Conservation (phyloP, 2,113 vertebrate species). For the Neotoma lepida region DNA sequence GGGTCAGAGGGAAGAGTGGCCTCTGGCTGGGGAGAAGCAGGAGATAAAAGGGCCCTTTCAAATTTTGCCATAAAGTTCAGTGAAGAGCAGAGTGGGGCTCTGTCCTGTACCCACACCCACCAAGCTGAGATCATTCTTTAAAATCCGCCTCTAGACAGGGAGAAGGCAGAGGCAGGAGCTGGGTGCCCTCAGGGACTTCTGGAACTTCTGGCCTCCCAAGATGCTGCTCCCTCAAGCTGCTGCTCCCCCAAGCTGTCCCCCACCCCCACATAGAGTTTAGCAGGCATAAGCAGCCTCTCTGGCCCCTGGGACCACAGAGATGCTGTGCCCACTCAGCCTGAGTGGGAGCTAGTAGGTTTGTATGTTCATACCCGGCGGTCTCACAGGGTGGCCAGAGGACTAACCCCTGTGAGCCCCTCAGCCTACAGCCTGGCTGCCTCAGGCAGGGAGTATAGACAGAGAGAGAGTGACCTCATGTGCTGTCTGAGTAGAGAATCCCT, state of each 20-base stretch:
- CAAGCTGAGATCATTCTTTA: constrained; percentile 1
- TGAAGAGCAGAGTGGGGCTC: background rate
- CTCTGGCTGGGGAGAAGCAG: background rate
- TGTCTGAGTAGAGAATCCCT: background rate
- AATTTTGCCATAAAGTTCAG: background rate
- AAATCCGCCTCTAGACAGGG: background rate
- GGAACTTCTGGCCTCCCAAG: background rate
- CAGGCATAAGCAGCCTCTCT: background rate
- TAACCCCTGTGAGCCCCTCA: background rate
- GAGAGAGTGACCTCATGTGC: background rate
- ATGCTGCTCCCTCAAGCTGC: background rate
- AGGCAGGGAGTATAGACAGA: background rate
- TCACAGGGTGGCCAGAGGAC: background rate
- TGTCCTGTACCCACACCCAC: background rate
- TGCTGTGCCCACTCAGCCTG: background rate
- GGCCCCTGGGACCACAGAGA: background rate
- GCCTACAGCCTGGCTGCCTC: background rate
- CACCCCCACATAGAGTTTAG: background rate
- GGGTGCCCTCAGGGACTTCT: background rate
- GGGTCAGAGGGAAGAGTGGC: background rate
- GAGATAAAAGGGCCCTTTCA: background rate
- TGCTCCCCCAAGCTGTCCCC: background rate
- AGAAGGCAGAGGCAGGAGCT: background rate
- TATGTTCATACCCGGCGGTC: background rate
- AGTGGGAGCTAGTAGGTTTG: background rate